Percentiles rank a stretch among this genome's conserved stretches.
These are phyloP conservation scores for Chymomyza procnemis DNA, from an alignment of 2,888 invertebrate species.

Conservation along the genomic window DNA sequence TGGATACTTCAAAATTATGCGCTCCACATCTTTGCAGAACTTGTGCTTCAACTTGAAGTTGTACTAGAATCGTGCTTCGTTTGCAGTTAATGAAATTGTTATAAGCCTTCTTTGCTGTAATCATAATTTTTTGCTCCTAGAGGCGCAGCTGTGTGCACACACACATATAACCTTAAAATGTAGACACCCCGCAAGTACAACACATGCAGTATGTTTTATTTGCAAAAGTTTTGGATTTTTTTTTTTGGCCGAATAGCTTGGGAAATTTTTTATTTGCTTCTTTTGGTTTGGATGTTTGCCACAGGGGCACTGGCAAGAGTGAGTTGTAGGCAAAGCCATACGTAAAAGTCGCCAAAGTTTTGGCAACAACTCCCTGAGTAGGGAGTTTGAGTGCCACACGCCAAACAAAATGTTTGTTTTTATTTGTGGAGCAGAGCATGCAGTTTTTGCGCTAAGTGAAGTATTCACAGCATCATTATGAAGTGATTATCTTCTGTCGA, in stretches of 20 bases:
- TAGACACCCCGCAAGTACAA: slow-evolving; percentile 7
- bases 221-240: slow-evolving; percentile 37
- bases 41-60: slow-evolving; percentile 10
- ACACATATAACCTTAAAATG: slow-evolving; percentile 3
- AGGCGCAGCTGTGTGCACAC: slow-evolving; percentile 1
- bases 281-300: neutral
- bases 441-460: neutral
- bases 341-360: slow-evolving; percentile 41
- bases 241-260: neutral
- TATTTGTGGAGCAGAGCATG: neutral
- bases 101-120: slow-evolving; percentile 41
- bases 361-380: slow-evolving; percentile 12
- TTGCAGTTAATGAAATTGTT: slow-evolving; percentile 69
- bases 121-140: neutral
- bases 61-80: slow-evolving; percentile 44
- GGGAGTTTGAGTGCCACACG: neutral
- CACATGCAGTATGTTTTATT: slow-evolving; percentile 32
- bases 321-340: neutral
- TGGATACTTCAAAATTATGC: slow-evolving; percentile 31
- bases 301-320: neutral
- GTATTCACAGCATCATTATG: slow-evolving; percentile 36
- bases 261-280: neutral
- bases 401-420: slow-evolving; percentile 23
- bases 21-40: slow-evolving; percentile 18
- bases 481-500: slow-evolving; percentile 34